Percentiles rank a stretch among this genome's conserved stretches.
Evolutionary conservation across 1,140 invertebrate genomes (phyloP).

Genomic region (Achroia grisella): DNA sequence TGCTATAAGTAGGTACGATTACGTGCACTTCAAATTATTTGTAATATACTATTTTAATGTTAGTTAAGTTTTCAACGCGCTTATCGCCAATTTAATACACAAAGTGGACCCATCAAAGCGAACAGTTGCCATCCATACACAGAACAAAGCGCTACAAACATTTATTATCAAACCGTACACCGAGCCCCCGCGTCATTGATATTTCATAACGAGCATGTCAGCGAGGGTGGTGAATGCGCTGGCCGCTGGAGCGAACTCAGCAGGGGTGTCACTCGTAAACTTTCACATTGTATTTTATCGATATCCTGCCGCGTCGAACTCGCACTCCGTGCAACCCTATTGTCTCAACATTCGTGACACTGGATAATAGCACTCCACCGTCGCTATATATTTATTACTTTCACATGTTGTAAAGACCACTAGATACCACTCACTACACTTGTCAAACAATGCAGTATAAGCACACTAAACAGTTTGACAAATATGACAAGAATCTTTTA

Average conservation of each 20-base stretch:
- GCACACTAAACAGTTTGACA: too few relatives aligned
- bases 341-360: slow-evolving; percentile 48
- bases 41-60: too few relatives aligned
- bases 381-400: slow-evolving; percentile 42
- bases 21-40: too few relatives aligned
- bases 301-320: slow-evolving; percentile 28
- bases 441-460: too few relatives aligned
- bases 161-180: too few relatives aligned
- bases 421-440: too few relatives aligned
- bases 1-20: too few relatives aligned
- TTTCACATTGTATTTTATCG: slow-evolving; percentile 57
- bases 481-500: slow-evolving; percentile 8
- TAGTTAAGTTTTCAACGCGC: too few relatives aligned
- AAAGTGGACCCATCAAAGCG: too few relatives aligned
- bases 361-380: slow-evolving; percentile 49
- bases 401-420: neutral
- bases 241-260: slow-evolving; percentile 16
- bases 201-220: slow-evolving; percentile 44
- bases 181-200: slow-evolving; percentile 22
- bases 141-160: too few relatives aligned
- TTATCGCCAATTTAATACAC: too few relatives aligned
- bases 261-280: slow-evolving; percentile 51
- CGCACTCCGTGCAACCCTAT: slow-evolving; percentile 38
- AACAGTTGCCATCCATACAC: too few relatives aligned
- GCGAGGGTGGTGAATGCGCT: slow-evolving; percentile 18